Conservation (phyloP, 2,888 invertebrate genomes). For the Beris chalybata region DNA sequence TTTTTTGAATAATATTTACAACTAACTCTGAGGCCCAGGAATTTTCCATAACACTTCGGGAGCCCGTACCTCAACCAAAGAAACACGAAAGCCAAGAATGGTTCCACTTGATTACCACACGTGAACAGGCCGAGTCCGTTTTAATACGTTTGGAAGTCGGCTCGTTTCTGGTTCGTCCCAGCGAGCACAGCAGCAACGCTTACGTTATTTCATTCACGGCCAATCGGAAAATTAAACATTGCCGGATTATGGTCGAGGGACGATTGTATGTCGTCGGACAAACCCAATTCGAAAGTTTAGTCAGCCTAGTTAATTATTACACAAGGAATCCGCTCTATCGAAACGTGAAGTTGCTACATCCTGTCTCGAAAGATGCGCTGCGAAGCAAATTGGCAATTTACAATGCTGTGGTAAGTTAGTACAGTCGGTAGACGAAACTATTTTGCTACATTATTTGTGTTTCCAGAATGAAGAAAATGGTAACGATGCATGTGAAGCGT, state of each 20-base stretch:
- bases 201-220: constrained; percentile 93
- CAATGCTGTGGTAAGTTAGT: constrained; percentile 40
- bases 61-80: constrained; percentile 93
- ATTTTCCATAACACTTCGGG: constrained; percentile 82
- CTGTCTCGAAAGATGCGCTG: constrained; percentile 77
- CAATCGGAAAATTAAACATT: constrained; percentile 94
- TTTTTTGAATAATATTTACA: background rate
- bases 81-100: constrained; percentile 92
- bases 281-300: constrained; percentile 93
- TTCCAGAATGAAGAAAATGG: constrained; percentile 44
- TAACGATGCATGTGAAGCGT: constrained; percentile 46
- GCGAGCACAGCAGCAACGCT: constrained; percentile 80
- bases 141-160: constrained; percentile 86
- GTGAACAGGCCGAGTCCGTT: constrained; percentile 85
- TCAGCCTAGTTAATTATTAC: constrained; percentile 90
- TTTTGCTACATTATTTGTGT: constrained; percentile 2
- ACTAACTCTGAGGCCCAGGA: constrained; percentile 58
- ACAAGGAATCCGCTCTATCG: constrained; percentile 88
- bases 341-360: constrained; percentile 82
- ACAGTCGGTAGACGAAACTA: background rate
- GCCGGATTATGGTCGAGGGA: constrained; percentile 91
- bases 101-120: constrained; percentile 82
- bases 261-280: constrained; percentile 87
- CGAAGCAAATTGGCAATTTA: constrained; percentile 48
- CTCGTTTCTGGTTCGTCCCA: constrained; percentile 90